Conservation (phyloP, 2,113 vertebrate species). For the Zosterops borbonicus region DNA sequence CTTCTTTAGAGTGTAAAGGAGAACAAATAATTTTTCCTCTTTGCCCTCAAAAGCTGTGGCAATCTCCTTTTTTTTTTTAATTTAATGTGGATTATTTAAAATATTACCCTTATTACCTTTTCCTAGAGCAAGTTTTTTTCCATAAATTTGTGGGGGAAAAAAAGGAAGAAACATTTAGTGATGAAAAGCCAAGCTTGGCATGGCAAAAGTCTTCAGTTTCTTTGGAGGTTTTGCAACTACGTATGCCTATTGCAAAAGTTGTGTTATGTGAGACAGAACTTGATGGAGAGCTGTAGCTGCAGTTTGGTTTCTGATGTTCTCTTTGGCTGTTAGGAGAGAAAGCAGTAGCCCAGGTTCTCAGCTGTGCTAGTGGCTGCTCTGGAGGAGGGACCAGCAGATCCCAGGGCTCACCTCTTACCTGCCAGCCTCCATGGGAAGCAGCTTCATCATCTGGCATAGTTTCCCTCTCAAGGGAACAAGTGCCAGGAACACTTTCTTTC, state of each 20-base stretch:
- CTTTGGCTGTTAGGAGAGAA: background rate
- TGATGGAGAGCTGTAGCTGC: background rate
- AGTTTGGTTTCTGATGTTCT: background rate
- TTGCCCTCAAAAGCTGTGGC: background rate
- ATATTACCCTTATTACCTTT: background rate
- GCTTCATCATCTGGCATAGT: rapidly evolving
- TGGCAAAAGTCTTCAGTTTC: background rate
- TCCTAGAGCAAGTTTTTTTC: background rate
- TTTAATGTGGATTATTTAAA: background rate
- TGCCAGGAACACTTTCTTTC: background rate
- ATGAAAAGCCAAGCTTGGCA: background rate
- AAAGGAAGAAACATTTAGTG: background rate
- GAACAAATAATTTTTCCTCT: background rate
- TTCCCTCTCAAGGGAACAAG: background rate
- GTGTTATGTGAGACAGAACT: background rate
- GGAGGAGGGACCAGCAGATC: background rate
- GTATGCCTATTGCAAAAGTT: background rate
- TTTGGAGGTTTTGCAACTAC: background rate
- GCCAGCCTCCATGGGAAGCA: background rate
- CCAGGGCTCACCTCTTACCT: background rate
- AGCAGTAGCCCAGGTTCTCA: background rate
- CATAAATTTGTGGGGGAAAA: rapidly evolving
- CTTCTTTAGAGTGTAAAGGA: background rate
- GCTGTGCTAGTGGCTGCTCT: background rate
- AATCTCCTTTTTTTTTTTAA: background rate